These are phyloP conservation scores for Sinosuthora webbiana DNA, from an alignment of 2,113 vertebrate species.

Conservation along the genomic window DNA sequence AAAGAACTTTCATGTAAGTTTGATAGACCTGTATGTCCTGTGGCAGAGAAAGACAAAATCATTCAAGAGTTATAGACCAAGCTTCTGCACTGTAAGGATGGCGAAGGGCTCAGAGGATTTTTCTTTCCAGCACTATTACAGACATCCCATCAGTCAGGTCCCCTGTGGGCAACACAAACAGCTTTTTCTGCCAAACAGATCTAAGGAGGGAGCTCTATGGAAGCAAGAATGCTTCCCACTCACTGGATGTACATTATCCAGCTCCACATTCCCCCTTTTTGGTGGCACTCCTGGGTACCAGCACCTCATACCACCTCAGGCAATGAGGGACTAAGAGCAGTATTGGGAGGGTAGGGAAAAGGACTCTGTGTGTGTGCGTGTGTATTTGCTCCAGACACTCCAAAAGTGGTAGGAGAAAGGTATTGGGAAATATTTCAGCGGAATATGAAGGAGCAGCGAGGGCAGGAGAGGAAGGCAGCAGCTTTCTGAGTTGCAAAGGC, in stretches of 20 bases:
- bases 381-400: not conserved
- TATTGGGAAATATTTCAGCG: not conserved
- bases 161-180: not conserved
- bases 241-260: not conserved
- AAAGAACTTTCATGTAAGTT: not conserved
- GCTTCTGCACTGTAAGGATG: not conserved
- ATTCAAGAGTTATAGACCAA: not conserved
- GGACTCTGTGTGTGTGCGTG: rapidly evolving
- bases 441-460: not conserved
- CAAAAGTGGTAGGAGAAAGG: not conserved
- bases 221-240: not conserved
- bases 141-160: not conserved
- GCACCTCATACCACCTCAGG: not conserved
- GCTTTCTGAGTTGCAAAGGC: not conserved
- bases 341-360: not conserved
- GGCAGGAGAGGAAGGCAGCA: not conserved
- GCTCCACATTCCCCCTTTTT: not conserved
- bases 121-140: not conserved
- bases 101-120: not conserved
- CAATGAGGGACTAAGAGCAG: not conserved
- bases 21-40: not conserved
- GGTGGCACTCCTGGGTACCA: not conserved
- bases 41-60: not conserved
- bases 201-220: not conserved
- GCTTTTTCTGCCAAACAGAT: not conserved